Percentiles rank a stretch among this genome's conserved stretches.
These are phyloP conservation scores for Oxyteleia sp. DNA, from an alignment of 2,888 invertebrate genomes.

Conservation along the genomic window DNA sequence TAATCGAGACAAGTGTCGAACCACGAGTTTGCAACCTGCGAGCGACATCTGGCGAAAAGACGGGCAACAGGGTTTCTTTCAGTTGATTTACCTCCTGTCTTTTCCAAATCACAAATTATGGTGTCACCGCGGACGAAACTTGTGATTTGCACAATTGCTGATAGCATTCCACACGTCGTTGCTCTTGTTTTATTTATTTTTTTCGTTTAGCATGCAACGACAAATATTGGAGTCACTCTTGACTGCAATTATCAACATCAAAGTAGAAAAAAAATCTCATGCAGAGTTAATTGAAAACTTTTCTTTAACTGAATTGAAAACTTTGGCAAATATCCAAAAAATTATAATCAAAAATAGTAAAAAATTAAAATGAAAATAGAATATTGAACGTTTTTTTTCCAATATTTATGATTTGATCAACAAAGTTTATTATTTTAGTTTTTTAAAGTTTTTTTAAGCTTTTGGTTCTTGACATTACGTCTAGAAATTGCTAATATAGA, in stretches of 20 bases:
- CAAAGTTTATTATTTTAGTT: no score
- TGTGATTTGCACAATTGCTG: slow-evolving; percentile 46
- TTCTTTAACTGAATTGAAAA: no score
- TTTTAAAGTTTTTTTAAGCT: no score
- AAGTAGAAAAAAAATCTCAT: slow-evolving; percentile 49
- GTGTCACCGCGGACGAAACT: slow-evolving; percentile 32
- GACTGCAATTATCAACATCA: slow-evolving; percentile 51
- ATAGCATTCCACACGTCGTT: slow-evolving; percentile 49
- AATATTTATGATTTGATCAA: no score
- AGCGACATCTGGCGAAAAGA: slow-evolving; percentile 4
- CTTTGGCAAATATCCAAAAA: no score
- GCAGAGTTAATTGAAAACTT: slow-evolving; percentile 40
- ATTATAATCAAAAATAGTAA: no score
- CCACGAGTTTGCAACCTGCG: slow-evolving; percentile 17
- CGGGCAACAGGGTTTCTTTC: neutral
- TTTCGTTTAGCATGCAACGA: slow-evolving; percentile 62
- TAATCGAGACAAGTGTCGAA: slow-evolving; percentile 28
- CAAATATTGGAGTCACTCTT: slow-evolving; percentile 48
- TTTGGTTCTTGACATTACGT: no score
- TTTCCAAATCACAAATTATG: slow-evolving; percentile 2
- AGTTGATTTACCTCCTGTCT: neutral
- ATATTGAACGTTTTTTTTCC: no score
- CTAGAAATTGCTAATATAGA: no score
- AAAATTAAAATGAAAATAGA: no score
- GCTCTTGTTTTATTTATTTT: slow-evolving; percentile 50